Evolutionary conservation across 1,140 invertebrate species (phyloP), one percentile per base, ranked within the genome.

Genomic region (Musca vetustissima): DNA sequence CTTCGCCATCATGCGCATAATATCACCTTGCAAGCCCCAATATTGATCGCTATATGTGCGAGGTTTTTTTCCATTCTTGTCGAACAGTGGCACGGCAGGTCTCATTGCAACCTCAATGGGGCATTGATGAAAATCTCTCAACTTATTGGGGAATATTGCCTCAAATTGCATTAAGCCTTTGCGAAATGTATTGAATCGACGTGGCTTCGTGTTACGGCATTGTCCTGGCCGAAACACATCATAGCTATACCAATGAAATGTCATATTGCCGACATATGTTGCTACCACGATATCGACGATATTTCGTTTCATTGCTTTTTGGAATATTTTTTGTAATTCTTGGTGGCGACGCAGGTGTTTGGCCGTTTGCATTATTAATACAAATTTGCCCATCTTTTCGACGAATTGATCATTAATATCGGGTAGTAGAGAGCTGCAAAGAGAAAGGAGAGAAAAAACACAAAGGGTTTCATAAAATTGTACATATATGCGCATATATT

Each of bases 261-360:
- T 43, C 2, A 4, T 4, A 13, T 36, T 61, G 17, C 19, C 36
- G 2, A 14, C 57, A 61, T 36, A 61, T 2, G 43, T 17, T 21
- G 57, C 57, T 1, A 61, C 57, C 0, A 61, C 57, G 43, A 61
- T 36, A 61, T 61, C 57, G n/a, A 61, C 57, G 4, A 61, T 61
- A 43, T 61, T 61, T 2, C 21, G 13, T 19, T 36, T 4, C 17
- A 61, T 43, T 36, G 57, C 32, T 15, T 36, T 36, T 43, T 61
- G 28, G 11, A 61, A 61, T 43, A 61, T 61, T 2, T 8, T 13
- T 61, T 36, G 28, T 2, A 61, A 1, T 32, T 61, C 57, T 19
- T 21, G n/a, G 1, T 36, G 2, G 1, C 8, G 6, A 21, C 19
- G n/a, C 14, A 61, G 21, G 11, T 15, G 17, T 36, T 21, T 43